Evolutionary conservation across 92 coral and sea anemone species (phyloP).

Genomic region (Desmophyllum pertusum): DNA sequence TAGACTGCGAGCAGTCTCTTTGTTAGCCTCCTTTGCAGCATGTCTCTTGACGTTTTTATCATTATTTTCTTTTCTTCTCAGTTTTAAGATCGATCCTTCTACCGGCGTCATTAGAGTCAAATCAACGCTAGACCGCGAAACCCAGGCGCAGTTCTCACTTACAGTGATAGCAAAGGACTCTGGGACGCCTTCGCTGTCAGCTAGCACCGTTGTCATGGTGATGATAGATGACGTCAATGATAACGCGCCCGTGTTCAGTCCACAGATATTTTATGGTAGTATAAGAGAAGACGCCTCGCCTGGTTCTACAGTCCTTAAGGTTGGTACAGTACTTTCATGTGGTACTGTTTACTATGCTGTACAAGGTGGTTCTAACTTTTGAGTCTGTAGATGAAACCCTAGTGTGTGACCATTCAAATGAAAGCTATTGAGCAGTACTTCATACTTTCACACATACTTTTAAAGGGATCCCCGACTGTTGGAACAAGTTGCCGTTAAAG

Average conservation of each 20-base stretch:
- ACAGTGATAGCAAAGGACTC: slow-evolving; percentile 78
- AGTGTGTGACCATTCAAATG: background rate
- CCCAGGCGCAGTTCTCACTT: slow-evolving; percentile 61
- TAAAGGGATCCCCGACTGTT: no score
- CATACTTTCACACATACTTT: background rate
- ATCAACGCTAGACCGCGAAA: slow-evolving; percentile 79
- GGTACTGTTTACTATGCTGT: background rate
- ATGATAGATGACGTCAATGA: slow-evolving; percentile 85
- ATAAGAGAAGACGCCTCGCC: slow-evolving; percentile 91
- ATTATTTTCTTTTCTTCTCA: background rate
- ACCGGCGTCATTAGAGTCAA: slow-evolving; percentile 71
- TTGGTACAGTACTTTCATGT: slow-evolving; percentile 12
- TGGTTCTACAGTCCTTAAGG: slow-evolving; percentile 88
- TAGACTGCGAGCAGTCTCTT: no score
- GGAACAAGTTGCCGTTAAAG: no score
- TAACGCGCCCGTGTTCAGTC: slow-evolving; percentile 75
- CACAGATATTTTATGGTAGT: slow-evolving; percentile 56
- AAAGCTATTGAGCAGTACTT: background rate
- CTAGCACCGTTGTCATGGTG: slow-evolving; percentile 57
- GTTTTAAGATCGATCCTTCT: slow-evolving; percentile 37
- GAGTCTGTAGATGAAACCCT: no score
- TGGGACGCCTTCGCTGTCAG: slow-evolving; percentile 66
- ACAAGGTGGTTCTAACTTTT: background rate
- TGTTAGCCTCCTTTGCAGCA: no score
- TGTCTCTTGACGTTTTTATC: background rate